These are phyloP conservation scores for Eolophus roseicapilla DNA, from an alignment of 2,113 vertebrate genomes.

Conservation along the genomic window DNA sequence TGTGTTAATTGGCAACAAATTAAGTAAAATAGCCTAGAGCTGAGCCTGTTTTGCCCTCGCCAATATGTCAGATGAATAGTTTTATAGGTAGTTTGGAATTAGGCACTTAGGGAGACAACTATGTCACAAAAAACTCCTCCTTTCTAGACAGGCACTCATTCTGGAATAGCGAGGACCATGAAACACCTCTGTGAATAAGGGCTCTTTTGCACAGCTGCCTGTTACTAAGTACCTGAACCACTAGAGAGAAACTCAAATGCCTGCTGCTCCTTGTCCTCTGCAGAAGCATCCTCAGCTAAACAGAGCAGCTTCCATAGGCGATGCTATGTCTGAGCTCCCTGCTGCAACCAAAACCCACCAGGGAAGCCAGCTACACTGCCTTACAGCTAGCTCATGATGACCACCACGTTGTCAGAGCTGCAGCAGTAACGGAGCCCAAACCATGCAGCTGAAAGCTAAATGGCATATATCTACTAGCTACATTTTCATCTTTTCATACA, in stretches of 20 bases:
- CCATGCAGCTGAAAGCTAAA: not conserved
- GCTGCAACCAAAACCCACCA: not conserved
- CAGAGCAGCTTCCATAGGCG: accelerated
- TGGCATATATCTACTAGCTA: not conserved
- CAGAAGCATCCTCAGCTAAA: not conserved
- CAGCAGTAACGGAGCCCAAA: not conserved
- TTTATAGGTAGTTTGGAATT: not conserved
- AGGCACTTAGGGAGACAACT: accelerated
- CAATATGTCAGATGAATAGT: not conserved
- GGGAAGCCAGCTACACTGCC: not conserved
- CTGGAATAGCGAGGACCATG: not conserved
- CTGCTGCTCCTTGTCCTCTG: not conserved
- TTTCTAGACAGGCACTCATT: not conserved
- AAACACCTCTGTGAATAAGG: not conserved
- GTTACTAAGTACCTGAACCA: not conserved
- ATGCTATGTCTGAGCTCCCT: not conserved
- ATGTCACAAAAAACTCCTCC: not conserved
- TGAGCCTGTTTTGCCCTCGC: accelerated
- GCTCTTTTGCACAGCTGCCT: not conserved
- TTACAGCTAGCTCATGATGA: not conserved
- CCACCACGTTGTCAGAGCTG: not conserved
- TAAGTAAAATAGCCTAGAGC: not conserved
- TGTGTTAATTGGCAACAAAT: not conserved
- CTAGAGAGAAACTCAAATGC: not conserved
- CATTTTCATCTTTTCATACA: not conserved